Evolutionary conservation across 1,140 invertebrate genomes (phyloP).

Genomic region (Euura saliciscinereae): DNA sequence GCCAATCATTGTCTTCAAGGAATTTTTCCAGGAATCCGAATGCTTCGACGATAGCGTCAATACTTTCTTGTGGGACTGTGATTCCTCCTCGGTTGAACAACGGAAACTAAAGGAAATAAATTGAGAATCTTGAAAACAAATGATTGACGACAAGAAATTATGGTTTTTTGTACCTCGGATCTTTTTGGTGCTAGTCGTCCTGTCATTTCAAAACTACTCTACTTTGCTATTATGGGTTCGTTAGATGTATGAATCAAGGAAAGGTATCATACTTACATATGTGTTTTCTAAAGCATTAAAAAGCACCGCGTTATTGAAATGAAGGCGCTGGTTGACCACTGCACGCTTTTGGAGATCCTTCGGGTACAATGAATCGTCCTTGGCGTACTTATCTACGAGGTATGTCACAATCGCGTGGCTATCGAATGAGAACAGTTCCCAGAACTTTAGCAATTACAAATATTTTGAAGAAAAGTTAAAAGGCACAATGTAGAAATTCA

Average conservation of each 20-base stretch:
- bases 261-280: constrained; percentile 59
- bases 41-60: neutral
- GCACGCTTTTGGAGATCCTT: constrained; percentile 71
- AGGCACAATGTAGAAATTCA: too few relatives aligned
- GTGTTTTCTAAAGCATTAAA: constrained; percentile 70
- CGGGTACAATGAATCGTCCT: constrained; percentile 72
- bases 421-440: constrained; percentile 15
- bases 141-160: too few relatives aligned
- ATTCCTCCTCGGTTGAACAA: neutral
- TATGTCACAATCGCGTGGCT: constrained; percentile 77
- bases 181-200: too few relatives aligned
- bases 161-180: too few relatives aligned
- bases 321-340: constrained; percentile 73
- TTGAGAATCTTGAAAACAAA: too few relatives aligned
- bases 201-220: too few relatives aligned
- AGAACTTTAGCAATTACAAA: too few relatives aligned
- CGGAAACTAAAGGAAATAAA: neutral
- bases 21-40: constrained; percentile 18
- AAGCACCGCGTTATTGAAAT: constrained; percentile 75
- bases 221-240: too few relatives aligned
- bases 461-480: too few relatives aligned
- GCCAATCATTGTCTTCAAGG: constrained; percentile 15
- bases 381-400: constrained; percentile 72
- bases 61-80: neutral
- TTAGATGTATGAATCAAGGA: too few relatives aligned